A percentile compares a stretch with the other conserved stretches of the same genome.
These are phyloP conservation scores for Heteromormyrus szaboi DNA, from an alignment of 2,797 vertebrate genomes.

Conservation along the genomic window DNA sequence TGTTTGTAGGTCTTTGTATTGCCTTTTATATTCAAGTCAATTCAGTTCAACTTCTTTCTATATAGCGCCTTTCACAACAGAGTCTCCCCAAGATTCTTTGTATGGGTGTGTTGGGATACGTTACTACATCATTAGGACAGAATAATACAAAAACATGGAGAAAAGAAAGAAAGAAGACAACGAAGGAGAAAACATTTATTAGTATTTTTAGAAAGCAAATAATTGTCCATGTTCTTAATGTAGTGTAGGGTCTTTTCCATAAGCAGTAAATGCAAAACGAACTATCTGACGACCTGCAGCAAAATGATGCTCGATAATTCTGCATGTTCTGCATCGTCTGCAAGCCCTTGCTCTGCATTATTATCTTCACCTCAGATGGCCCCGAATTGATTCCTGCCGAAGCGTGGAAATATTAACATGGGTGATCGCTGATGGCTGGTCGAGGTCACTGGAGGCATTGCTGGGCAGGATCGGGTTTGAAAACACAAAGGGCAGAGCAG, in stretches of 20 bases:
- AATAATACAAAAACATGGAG: neutral
- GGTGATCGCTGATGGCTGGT: neutral
- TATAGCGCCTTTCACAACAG: neutral
- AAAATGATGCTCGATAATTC: neutral
- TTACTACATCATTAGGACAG: neutral
- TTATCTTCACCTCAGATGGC: neutral
- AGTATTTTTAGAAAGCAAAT: neutral
- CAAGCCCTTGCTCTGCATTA: neutral
- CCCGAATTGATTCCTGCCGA: neutral
- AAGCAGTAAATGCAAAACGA: neutral
- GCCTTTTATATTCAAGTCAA: neutral
- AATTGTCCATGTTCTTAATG: neutral
- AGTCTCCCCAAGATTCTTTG: neutral
- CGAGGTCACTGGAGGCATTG: constrained; percentile 17
- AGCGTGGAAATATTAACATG: neutral
- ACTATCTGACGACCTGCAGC: neutral
- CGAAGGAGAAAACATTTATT: neutral
- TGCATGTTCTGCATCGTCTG: neutral
- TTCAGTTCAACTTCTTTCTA: neutral
- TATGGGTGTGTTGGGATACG: neutral
- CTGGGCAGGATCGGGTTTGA: constrained; percentile 21
- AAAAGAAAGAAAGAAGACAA: neutral
- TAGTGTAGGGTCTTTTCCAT: neutral
- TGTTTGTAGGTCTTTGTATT: neutral
- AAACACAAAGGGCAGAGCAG: constrained; percentile 22